Base-by-base conservation (phyloP, 2,797 vertebrate genomes). In the Gymnocypris eckloni region DNA sequence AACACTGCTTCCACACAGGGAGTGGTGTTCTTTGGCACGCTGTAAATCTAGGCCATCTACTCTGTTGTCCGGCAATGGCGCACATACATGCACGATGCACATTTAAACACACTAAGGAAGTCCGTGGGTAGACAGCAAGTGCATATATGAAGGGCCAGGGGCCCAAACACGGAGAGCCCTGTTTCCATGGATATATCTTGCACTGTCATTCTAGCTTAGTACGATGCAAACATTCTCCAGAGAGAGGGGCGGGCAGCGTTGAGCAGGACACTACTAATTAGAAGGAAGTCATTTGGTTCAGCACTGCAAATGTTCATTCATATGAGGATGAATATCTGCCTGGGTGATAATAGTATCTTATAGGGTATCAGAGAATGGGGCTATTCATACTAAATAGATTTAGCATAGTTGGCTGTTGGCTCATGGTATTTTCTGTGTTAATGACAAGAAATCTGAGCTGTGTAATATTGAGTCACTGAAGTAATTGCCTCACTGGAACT, bases 41-140 rank as follows among this genome's bases (percentile, higher is more conserved):
- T 84, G 78, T 66, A 82, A 87, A 87, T 85, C 88, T 88, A 87
- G 89, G 87, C 79, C 89, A 89, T 66, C 64, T 84, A 85, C 86
- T 75, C 45, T 61, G 75, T 69, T 80, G 79, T 73, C 87, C 79
- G 61, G 45, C 64, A 81, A 43, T 66, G 43, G 76, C 37, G 41
- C 82, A 84, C 41, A 83, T 64, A 81, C 81, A 82, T 76, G 72
- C 70, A 43, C 66, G 50, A 33, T 52, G 64, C 81, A 81, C 77
- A 64, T 75, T 84, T 76, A 75, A 64, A 61, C 39, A 52, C 69
- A 50, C 70, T 61, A 59, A 69, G 78, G 22, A 70, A 66, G 16
- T 71, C 54, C 28, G 48, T 22, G 15, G 39, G 13, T 28, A 83
- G 22, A 20, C 11, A 69, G 50, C 15, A 45, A 73, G 61, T 81